Evolutionary conservation across 2,797 vertebrate genomes (phyloP).

Genomic region (Cottoperca gobio): DNA sequence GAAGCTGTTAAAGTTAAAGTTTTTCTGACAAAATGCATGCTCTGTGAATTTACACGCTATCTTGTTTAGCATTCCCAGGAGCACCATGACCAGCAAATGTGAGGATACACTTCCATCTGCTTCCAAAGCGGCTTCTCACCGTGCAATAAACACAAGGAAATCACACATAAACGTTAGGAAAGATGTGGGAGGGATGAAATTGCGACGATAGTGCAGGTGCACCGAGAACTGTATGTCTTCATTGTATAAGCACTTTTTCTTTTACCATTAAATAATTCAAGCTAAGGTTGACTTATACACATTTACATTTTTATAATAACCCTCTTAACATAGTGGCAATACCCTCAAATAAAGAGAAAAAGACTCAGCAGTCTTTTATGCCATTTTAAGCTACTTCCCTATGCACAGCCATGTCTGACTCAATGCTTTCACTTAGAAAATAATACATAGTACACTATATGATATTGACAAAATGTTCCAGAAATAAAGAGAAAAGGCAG

Average conservation of each 20-base stretch:
- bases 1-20: neutral
- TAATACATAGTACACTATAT: constrained; percentile 7
- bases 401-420: constrained; percentile 19
- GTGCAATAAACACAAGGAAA: constrained; percentile 2
- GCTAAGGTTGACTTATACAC: neutral
- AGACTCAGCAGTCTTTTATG: neutral
- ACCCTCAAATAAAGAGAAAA: neutral
- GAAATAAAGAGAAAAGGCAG: constrained; percentile 6
- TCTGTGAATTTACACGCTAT: neutral
- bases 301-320: neutral
- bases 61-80: constrained; percentile 28
- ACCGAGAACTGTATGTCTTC: neutral
- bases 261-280: neutral
- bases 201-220: neutral
- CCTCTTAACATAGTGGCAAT: neutral
- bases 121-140: constrained; percentile 19
- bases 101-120: constrained; percentile 38
- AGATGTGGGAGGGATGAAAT: neutral
- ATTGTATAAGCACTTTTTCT: neutral
- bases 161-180: constrained; percentile 4
- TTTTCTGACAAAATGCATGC: constrained; percentile 17
- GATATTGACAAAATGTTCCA: constrained; percentile 29
- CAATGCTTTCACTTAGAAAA: constrained; percentile 2
- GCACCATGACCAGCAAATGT: constrained; percentile 7
- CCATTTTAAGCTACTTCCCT: neutral